phyloP scores from a whole-genome alignment of 2,113 vertebrate species.

The Leucopternis melanops region DNA sequence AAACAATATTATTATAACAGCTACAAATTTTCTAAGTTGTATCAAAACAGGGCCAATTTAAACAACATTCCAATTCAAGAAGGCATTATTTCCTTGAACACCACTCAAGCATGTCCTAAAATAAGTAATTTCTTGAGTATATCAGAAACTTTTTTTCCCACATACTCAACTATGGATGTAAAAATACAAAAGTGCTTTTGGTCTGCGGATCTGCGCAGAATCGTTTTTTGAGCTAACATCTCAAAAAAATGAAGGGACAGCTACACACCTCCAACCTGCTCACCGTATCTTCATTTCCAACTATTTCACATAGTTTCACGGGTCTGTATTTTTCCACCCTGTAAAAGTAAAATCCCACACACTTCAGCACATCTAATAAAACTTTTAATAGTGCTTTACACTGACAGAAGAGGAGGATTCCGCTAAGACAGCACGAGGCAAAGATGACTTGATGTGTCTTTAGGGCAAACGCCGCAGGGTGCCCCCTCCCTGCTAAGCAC shows the following conservation, averaged over 20 bases:
- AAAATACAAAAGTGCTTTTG: neutral
- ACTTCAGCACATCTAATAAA: neutral
- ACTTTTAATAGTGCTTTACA: neutral
- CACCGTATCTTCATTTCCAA: conserved; percentile 94
- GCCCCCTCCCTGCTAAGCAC: neutral
- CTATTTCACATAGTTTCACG: conserved; percentile 82
- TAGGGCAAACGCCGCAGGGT: neutral
- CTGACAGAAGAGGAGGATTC: neutral
- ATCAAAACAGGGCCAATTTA: neutral
- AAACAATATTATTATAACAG: neutral
- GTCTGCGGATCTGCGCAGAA: neutral
- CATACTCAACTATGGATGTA: accelerated
- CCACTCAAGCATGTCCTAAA: neutral
- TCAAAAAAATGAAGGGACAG: neutral
- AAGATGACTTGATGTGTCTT: neutral
- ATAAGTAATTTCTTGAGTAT: neutral
- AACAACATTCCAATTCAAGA: neutral
- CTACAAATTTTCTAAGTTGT: neutral
- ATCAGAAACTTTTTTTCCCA: neutral
- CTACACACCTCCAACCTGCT: conserved; percentile 86
- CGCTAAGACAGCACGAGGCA: accelerated
- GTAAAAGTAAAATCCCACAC: neutral
- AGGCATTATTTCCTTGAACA: neutral
- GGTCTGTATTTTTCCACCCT: conserved; percentile 98
- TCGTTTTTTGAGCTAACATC: neutral